Percentiles rank a stretch among this genome's conserved stretches.
phyloP scores from a whole-genome alignment of 1,140 invertebrate genomes.

The Octopus sinensis region DNA sequence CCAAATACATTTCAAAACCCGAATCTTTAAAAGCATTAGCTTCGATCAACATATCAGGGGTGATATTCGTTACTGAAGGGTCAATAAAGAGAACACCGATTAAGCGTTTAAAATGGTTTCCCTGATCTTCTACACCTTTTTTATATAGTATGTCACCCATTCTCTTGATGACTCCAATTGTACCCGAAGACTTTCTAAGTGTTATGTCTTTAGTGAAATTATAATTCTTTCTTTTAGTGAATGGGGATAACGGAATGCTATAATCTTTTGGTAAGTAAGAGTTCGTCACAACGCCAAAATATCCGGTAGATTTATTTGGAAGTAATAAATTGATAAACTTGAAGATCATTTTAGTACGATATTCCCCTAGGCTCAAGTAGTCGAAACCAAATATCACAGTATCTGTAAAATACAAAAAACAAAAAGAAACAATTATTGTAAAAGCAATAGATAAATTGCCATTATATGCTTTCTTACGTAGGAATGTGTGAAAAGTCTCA shows the following conservation, averaged over 20 bases:
- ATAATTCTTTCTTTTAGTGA: no score
- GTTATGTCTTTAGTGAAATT: no score
- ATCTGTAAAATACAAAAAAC: not conserved
- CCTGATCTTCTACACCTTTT: no score
- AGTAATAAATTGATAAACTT: not conserved
- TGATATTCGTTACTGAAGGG: not conserved
- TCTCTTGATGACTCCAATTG: no score
- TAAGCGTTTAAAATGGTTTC: not conserved
- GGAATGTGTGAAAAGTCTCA: not conserved
- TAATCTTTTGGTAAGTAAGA: not conserved
- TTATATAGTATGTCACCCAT: no score
- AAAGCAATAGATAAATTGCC: not conserved
- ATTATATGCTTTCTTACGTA: not conserved
- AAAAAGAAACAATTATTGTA: not conserved
- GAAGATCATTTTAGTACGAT: slow-evolving; percentile 6
- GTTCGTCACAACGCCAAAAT: not conserved
- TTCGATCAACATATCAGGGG: not conserved
- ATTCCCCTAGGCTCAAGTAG: not conserved
- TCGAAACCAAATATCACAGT: not conserved
- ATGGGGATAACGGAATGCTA: not conserved
- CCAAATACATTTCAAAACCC: not conserved
- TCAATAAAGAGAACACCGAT: not conserved
- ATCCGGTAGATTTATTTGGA: not conserved
- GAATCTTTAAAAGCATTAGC: not conserved
- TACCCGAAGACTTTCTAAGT: no score